phyloP scores from a whole-genome alignment of 2,797 vertebrate genomes.

The Ceryle rudis region DNA sequence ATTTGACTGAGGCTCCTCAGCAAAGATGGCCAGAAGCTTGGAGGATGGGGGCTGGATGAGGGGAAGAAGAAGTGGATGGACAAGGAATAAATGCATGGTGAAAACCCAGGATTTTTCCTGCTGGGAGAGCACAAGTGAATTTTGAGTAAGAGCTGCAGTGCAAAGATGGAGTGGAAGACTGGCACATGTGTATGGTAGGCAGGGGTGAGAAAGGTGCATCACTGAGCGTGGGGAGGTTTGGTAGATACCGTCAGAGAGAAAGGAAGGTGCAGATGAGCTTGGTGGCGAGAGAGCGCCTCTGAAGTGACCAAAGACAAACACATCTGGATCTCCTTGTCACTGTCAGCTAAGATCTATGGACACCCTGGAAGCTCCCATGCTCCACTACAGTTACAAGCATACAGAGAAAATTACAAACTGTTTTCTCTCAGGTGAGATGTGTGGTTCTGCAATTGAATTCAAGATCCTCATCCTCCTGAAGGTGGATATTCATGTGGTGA shows the following conservation, averaged over 20 bases:
- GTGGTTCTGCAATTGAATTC: not conserved
- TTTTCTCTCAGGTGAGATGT: not conserved
- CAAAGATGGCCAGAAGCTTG: not conserved
- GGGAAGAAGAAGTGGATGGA: not conserved
- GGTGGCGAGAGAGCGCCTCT: not conserved
- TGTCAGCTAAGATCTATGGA: not conserved
- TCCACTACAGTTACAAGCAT: not conserved
- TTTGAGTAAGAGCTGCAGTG: not conserved
- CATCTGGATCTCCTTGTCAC: not conserved
- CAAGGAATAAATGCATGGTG: not conserved
- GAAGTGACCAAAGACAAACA: not conserved
- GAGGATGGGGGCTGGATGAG: not conserved
- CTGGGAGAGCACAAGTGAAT: not conserved
- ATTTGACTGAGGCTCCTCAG: not conserved
- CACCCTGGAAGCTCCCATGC: not conserved
- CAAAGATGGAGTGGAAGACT: not conserved
- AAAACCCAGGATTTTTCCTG: not conserved
- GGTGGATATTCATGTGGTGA: not conserved
- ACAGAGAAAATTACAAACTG: not conserved
- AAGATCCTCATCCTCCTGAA: not conserved
- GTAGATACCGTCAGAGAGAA: fast-evolving
- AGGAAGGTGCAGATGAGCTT: not conserved
- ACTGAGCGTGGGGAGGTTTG: not conserved
- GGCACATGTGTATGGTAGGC: not conserved
- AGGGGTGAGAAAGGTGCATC: not conserved